Percentiles rank a stretch among this genome's conserved stretches.
These are phyloP conservation scores for Epirrhoe alternata DNA, from an alignment of 2,888 invertebrate genomes.

Conservation along the genomic window DNA sequence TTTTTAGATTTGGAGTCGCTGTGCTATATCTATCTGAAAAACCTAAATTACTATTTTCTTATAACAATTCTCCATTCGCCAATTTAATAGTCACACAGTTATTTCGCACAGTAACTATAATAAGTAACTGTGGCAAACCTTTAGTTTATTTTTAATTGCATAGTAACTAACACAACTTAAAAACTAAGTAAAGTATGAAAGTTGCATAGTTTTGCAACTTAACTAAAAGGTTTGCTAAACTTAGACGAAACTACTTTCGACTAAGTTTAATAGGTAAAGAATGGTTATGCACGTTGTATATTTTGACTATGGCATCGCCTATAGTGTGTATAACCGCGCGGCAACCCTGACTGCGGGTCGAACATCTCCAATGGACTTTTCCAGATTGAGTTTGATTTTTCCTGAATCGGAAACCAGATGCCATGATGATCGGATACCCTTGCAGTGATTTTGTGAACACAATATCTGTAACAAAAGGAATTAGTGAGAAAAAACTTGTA, in stretches of 20 bases:
- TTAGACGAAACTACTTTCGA: slow-evolving; percentile 8
- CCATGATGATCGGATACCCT: slow-evolving; percentile 23
- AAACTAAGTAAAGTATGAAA: too few species aligned
- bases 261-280: slow-evolving; percentile 15
- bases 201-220: too few species aligned
- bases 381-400: slow-evolving; percentile 13
- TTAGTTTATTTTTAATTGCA: too few species aligned
- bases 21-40: too few species aligned
- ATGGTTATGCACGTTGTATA: slow-evolving; percentile 40
- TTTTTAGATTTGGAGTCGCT: too few species aligned
- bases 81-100: too few species aligned
- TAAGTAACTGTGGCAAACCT: too few species aligned
- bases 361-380: slow-evolving; percentile 20
- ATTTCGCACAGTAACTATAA: too few species aligned
- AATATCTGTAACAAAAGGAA: slow-evolving; percentile 12
- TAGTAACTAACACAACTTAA: too few species aligned
- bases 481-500: neutral
- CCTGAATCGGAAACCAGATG: slow-evolving; percentile 17
- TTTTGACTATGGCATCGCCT: slow-evolving; percentile 31
- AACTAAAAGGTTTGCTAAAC: too few species aligned
- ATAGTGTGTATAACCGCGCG: slow-evolving; percentile 32
- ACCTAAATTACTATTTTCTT: too few species aligned
- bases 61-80: too few species aligned
- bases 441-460: slow-evolving; percentile 12
- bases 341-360: slow-evolving; percentile 25